phyloP scores from a whole-genome alignment of 1,140 invertebrate species.

The Leptinotarsa texana region DNA sequence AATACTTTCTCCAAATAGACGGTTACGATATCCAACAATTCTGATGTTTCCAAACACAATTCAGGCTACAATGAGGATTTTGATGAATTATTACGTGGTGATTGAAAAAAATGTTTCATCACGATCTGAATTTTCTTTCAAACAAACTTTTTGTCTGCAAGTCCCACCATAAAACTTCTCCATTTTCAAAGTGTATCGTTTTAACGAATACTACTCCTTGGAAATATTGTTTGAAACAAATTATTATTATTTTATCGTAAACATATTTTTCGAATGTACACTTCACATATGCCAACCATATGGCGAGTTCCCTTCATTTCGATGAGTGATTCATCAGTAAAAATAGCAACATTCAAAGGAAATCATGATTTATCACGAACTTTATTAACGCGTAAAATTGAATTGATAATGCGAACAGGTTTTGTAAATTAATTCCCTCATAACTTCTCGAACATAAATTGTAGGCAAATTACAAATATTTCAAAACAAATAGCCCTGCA shows the following conservation, averaged over 20 bases:
- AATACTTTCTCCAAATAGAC: too few relatives aligned
- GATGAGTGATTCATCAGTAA: background rate
- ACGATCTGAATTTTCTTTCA: too few relatives aligned
- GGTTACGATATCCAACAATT: too few relatives aligned
- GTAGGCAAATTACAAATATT: conserved; percentile 15
- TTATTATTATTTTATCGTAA: too few relatives aligned
- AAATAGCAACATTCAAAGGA: background rate
- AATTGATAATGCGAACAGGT: background rate
- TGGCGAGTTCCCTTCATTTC: background rate
- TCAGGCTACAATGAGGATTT: too few relatives aligned
- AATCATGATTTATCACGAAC: background rate
- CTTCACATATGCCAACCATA: background rate
- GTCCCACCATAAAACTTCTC: too few relatives aligned
- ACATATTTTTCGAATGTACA: background rate
- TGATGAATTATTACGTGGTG: too few relatives aligned
- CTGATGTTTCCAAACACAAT: too few relatives aligned
- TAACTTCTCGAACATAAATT: conserved; percentile 4
- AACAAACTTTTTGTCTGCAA: too few relatives aligned
- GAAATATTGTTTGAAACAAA: background rate
- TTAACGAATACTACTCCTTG: background rate
- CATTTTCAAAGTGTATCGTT: background rate
- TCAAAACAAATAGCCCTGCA: conserved; percentile 11
- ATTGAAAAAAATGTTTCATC: too few relatives aligned
- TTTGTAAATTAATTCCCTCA: background rate
- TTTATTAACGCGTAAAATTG: background rate